Base-by-base conservation (phyloP, 2,113 vertebrate genomes). In the Piaya cayana region DNA sequence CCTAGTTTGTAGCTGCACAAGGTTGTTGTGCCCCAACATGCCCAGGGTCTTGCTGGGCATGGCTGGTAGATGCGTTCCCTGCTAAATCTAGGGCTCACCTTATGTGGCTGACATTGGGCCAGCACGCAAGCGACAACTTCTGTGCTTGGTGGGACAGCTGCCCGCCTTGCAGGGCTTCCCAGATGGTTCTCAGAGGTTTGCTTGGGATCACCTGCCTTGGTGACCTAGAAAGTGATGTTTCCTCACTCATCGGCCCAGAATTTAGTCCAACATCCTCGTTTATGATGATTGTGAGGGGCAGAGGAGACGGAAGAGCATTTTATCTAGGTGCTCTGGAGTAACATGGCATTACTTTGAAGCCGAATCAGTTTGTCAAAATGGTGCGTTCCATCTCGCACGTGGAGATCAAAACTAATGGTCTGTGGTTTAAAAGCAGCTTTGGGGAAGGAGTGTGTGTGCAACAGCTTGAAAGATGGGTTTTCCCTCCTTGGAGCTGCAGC, bases 41-140 rank as follows among this genome's bases (percentile, higher is more conserved):
- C n/a, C n/a, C n/a, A n/a, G n/a, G n/a, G n/a, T 37, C 6, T 1
- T 13, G 27, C 27, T 30, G 21, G 14, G n/a, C 22, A 3, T 0
- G 0, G 6, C 32, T 34, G 50, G 20, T 25, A 4, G 56, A 39
- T 47, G 52, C 0, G 0, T 52, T 62, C 53, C 68, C 45, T 5
- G 0, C 6, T 25, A 29, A 71, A 47, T 68, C 64, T 47, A 26
- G 26, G 78, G 34, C n/a, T 4, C 32, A 2, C 37, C 21, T 72
- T 69, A 30, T 27, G 68, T 22, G 14, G 27, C 16, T 49, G 63
- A 25, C 39, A 11, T 15, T 32, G 17, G 71, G 8, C 34, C 21
- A 67, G 45, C 0, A 0, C 30, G 7, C 0, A 0, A 42, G 64
- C 53, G 69, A 86, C 60, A 83, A 0, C 29, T 29, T 47, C 8